Evolutionary conservation across 2,797 vertebrate species (phyloP), one percentile per base, ranked within the genome.

Genomic region (Chaetophractus vellerosus): DNA sequence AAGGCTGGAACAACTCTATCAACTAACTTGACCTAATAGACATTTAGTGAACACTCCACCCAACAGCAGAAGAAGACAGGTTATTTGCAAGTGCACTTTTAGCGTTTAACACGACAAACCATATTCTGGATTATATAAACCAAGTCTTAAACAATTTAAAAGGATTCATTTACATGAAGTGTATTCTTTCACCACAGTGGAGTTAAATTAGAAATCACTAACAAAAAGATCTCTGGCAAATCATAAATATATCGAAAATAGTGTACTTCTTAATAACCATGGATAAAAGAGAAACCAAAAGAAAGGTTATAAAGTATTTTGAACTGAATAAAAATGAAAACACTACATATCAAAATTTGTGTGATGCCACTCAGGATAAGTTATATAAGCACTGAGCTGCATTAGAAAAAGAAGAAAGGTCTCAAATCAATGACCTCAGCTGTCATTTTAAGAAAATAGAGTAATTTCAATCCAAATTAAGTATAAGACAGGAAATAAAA

Each of bases 131-230:
- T n/a, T 78, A 68, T 76, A 48, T 76, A 48, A 85, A 71, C 50
- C 52, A 41, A 48, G 16, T 48, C 31, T 90, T 28, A 72, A 75
- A 84, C 38, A 33, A 52, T 74, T 75, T 68, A 6, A 61, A 82
- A 87, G 38, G 9, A 81, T 61, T 68, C 12, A 69, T 2, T 68
- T 28, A 71, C 84, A 52, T n/a, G 31, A 9, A 21, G 9, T 80
- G 31, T 66, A 61, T 71, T 59, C 18, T 55, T 11, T n/a, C 48
- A 66, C 21, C 52, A 1, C 2, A 50, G 9, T 21, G 1, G 31
- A 91, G 76, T 82, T 82, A 82, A 82, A 18, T 31, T 82, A 57
- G 71, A 87, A 61, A 74, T 81, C n/a, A 82, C 11, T 52, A 69
- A 12, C 9, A 18, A 12, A 88, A 75, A 57, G 45, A 86, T 57